Evolutionary conservation across 2,797 vertebrate genomes (phyloP).

Genomic region (Halcyon leucocephala): DNA sequence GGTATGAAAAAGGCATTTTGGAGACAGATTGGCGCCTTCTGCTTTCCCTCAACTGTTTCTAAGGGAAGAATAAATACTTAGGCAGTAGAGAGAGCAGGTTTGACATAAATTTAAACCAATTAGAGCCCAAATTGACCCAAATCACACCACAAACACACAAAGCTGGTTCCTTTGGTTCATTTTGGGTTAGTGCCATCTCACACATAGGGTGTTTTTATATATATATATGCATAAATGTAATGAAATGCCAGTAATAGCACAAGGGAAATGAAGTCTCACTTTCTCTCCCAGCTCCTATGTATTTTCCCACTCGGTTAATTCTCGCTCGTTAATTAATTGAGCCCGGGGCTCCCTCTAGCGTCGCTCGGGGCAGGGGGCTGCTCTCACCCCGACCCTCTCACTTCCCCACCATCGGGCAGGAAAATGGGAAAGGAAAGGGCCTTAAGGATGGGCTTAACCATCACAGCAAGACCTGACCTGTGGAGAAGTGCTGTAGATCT

Average conservation of each 20-base stretch:
- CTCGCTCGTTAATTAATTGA: background rate
- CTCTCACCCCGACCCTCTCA: background rate
- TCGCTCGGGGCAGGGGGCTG: background rate
- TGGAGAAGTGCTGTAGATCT: background rate
- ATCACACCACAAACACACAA: background rate
- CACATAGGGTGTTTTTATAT: rapidly evolving
- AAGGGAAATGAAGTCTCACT: background rate
- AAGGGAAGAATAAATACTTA: background rate
- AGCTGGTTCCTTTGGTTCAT: rapidly evolving
- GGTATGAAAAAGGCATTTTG: background rate
- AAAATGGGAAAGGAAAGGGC: rapidly evolving
- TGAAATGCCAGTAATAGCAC: background rate
- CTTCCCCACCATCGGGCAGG: rapidly evolving
- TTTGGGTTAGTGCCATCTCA: rapidly evolving
- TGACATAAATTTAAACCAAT: background rate
- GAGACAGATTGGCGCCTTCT: background rate
- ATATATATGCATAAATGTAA: background rate
- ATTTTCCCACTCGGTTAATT: background rate
- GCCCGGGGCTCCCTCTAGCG: conserved; percentile 68
- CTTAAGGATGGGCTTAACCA: background rate
- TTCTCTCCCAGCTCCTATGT: background rate
- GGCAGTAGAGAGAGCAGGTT: rapidly evolving
- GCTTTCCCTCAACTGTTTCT: background rate
- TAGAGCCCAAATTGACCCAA: background rate
- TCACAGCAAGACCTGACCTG: background rate